Base-by-base conservation (phyloP, 2,888 invertebrate species). In the Drosophila prolongata region DNA sequence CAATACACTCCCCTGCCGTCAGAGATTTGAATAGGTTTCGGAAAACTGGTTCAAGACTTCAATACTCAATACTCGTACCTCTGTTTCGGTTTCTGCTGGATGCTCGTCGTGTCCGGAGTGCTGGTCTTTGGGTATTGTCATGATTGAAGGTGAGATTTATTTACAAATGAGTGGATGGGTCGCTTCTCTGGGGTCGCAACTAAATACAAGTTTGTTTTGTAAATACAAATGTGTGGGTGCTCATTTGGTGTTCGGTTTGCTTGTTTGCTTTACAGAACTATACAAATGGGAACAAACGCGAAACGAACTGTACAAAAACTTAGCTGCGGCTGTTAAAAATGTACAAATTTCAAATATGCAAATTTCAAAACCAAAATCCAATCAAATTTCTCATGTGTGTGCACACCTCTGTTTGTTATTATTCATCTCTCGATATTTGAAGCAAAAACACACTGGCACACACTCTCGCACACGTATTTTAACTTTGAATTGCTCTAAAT, bases 101-200 rank as follows among this genome's bases (percentile, higher is more conserved):
- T 38, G 38, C 38, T 68, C 30, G 47, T 53, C 40, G 19, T 50
- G 50, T 69, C 38, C 43, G 59, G 57, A 54, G 52, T 61, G 38
- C n/a, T 27, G 55, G 69, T 46, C 19, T 52, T 53, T 42, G 47
- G 47, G 54, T 38, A 60, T 64, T 67, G 47, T 57, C 73, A 82
- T 82, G 86, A 84, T 62, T 83, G 74, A 69, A 58, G 62, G 84
- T 83, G 83, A 84, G 62, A 68, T 79, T 79, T 86, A 83, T 83
- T 81, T 83, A 87, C 87, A 83, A 73, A 83, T 84, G 87, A 79
- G 65, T 66, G 55, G 55, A 71, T 70, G 70, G 61, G 69, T 86
- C 69, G 71, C 61, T 57, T 69, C 58, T 60, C 53, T 59, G 35
- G 46, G 53, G 54, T 59, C 69, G 55, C 80, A 77, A 65, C 75